These are phyloP conservation scores for Aphelenchoides avenae DNA, from an alignment of 1,140 invertebrate genomes.

Conservation along the genomic window DNA sequence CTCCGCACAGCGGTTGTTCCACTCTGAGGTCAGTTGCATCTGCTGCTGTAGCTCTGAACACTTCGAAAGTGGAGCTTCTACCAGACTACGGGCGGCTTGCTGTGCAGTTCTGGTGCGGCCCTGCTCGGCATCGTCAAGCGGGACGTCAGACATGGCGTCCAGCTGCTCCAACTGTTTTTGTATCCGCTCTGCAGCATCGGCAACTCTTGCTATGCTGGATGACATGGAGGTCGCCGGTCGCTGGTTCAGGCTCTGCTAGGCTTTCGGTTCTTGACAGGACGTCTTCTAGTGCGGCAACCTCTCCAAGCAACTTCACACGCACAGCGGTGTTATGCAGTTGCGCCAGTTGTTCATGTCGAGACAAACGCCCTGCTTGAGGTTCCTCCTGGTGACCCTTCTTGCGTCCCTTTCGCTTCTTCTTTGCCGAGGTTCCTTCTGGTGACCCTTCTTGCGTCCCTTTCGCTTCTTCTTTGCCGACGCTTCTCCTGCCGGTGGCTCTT, in stretches of 20 bases:
- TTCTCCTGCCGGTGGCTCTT: background rate
- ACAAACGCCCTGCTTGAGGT: background rate
- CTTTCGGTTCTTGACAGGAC: background rate
- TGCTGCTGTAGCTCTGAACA: constrained; percentile 8
- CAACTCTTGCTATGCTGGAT: background rate
- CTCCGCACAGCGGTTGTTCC: background rate
- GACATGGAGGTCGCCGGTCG: constrained; percentile 3
- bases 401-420: too few relatives aligned
- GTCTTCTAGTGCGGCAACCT: too few relatives aligned
- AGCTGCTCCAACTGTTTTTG: constrained; percentile 1
- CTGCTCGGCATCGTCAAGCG: constrained; percentile 14
- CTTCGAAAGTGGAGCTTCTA: constrained; percentile 10
- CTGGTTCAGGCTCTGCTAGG: constrained; percentile 2
- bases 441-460: background rate
- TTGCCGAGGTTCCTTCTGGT: too few relatives aligned
- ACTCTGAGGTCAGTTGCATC: constrained; percentile 9
- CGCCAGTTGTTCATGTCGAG: constrained; percentile 1
- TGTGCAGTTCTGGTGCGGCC: background rate
- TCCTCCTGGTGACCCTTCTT: too few relatives aligned
- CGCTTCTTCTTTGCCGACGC: constrained; percentile 1
- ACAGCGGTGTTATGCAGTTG: constrained; percentile 4
- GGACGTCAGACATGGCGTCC: background rate
- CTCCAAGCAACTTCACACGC: background rate
- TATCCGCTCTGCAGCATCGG: constrained; percentile 4
- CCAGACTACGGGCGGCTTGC: constrained; percentile 7